These are phyloP conservation scores for Hippocampus comes DNA, from an alignment of 2,113 vertebrate species.

Conservation along the genomic window DNA sequence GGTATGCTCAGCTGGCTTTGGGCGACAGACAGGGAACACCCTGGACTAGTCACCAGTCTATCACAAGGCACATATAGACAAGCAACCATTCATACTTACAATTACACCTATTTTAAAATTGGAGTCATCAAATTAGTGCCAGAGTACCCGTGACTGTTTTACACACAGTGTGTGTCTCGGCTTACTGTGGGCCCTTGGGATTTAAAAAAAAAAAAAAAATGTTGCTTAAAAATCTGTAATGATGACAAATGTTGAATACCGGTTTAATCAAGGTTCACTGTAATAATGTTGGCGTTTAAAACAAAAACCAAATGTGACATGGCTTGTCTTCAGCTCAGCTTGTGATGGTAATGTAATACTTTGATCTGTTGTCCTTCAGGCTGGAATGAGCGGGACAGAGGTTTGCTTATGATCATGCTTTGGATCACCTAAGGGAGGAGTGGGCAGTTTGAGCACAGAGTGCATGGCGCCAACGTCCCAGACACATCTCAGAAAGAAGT, in stretches of 20 bases:
- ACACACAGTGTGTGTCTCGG: too few species aligned
- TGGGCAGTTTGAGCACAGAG: constrained; percentile 14
- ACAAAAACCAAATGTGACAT: constrained; percentile 24
- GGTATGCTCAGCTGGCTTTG: too few species aligned
- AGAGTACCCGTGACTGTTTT: too few species aligned
- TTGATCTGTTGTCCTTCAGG: background rate
- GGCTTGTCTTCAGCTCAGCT: background rate
- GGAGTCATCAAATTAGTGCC: too few species aligned
- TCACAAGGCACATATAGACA: too few species aligned
- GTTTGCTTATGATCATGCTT: constrained; percentile 26
- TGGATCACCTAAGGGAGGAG: constrained; percentile 35
- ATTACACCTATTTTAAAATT: background rate
- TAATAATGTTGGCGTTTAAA: constrained; percentile 28
- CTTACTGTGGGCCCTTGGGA: too few species aligned
- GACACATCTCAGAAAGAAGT: constrained; percentile 26
- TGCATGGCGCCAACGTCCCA: constrained; percentile 54
- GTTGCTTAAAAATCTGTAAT: too few species aligned
- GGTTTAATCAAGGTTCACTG: background rate
- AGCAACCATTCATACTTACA: background rate
- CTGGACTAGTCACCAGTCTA: too few species aligned
- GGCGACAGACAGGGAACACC: too few species aligned
- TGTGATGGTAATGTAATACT: constrained; percentile 14
- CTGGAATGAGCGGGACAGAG: constrained; percentile 15
- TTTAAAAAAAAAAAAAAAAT: too few species aligned
- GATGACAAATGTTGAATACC: background rate